Conservation (phyloP, 1,140 invertebrate species). For the Micrasema longulum region DNA sequence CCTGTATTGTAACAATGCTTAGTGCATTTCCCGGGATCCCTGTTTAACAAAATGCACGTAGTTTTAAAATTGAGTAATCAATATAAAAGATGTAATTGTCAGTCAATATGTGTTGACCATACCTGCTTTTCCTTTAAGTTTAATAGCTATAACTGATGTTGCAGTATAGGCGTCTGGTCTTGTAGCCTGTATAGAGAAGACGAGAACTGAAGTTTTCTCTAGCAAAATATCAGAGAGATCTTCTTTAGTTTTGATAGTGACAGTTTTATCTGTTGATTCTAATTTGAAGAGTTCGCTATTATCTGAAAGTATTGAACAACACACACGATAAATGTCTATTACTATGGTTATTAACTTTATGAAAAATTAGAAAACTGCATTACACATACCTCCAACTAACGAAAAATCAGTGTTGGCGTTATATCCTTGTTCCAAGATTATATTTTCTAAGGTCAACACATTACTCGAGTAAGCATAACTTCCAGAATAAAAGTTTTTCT, state of each 20-base stretch:
- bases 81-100: neutral
- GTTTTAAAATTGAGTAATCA: neutral
- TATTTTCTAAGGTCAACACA: constrained; percentile 2
- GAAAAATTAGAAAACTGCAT: neutral
- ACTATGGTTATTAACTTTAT: neutral
- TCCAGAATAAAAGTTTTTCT: constrained; percentile 35
- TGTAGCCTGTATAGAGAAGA: constrained; percentile 16
- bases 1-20: constrained; percentile 60
- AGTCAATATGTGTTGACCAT: neutral
- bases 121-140: constrained; percentile 9
- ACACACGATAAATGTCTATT: neutral
- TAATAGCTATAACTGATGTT: neutral
- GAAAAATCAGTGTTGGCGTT: constrained; percentile 22
- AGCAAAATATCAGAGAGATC: constrained; percentile 24
- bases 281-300: constrained; percentile 8
- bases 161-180: neutral
- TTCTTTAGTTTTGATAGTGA: neutral
- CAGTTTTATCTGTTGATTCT: neutral
- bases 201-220: constrained; percentile 11
- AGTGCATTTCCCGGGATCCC: constrained; percentile 57
- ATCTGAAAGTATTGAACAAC: constrained; percentile 14
- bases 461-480: constrained; percentile 26
- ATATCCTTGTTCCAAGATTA: constrained; percentile 41
- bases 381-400: constrained; percentile 33
- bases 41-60: neutral